Conservation (phyloP, 2,888 invertebrate genomes). For the Nephrotoma flavescens region DNA sequence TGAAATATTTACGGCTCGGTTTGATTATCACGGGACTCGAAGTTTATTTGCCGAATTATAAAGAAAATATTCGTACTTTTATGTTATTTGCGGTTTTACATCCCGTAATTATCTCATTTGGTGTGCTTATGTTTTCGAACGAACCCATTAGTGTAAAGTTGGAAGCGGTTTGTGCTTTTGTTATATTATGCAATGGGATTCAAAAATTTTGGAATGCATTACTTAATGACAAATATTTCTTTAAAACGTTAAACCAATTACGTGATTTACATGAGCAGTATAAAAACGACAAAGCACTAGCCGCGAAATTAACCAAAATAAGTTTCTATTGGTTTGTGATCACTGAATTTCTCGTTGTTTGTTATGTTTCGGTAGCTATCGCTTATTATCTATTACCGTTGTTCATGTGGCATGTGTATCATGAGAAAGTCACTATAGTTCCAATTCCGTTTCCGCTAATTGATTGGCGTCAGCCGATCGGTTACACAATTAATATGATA, state of each 20-base stretch:
- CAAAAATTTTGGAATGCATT: not conserved
- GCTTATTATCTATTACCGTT: not conserved
- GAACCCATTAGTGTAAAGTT: not conserved
- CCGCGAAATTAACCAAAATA: not conserved
- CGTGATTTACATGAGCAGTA: too few relatives aligned
- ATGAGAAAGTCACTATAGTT: not conserved
- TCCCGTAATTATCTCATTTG: not conserved
- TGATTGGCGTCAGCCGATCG: not conserved
- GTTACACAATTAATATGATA: not conserved
- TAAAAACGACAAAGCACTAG: too few relatives aligned
- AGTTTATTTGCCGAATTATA: too few relatives aligned
- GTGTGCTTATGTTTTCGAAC: not conserved
- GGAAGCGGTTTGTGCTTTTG: not conserved
- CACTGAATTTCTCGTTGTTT: not conserved
- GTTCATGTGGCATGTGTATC: not conserved
- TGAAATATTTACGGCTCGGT: too few relatives aligned
- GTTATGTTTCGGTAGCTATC: not conserved
- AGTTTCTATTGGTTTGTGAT: not conserved
- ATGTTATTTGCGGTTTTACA: not conserved
- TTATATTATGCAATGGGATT: not conserved
- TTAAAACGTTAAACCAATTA: too few relatives aligned
- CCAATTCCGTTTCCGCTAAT: not conserved
- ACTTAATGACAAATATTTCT: too few relatives aligned
- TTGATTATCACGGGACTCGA: too few relatives aligned
- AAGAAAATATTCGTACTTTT: too few relatives aligned